Evolutionary conservation across 92 coral and sea anemone species (phyloP).

Genomic region (Paragorgia papillata): DNA sequence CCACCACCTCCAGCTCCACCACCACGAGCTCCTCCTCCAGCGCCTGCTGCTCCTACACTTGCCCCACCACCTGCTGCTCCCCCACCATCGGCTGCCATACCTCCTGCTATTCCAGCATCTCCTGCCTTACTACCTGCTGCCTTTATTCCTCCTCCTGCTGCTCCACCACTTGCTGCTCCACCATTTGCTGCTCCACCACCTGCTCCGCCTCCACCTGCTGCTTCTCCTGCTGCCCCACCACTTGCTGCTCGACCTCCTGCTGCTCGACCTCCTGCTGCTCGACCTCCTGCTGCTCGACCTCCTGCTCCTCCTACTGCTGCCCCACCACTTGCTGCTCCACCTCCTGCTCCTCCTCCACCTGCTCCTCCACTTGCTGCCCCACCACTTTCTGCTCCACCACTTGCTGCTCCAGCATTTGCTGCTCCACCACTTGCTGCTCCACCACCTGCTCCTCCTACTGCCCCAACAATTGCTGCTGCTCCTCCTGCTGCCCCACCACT

Average conservation of each 20-base stretch:
- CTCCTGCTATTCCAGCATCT: background rate
- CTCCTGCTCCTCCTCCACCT: background rate
- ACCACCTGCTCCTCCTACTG: background rate
- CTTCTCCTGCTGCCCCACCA: background rate
- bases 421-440: background rate
- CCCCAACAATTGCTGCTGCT: background rate
- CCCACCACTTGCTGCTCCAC: background rate
- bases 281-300: background rate
- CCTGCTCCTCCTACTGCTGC: background rate
- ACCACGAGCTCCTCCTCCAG: background rate
- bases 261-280: background rate
- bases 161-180: conserved; percentile 16
- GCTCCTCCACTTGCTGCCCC: conserved; percentile 3
- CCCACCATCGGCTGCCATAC: background rate
- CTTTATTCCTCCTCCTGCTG: background rate
- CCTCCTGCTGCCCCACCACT: background rate
- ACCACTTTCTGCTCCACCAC: background rate
- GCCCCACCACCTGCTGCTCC: background rate
- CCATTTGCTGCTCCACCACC: background rate
- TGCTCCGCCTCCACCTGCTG: background rate
- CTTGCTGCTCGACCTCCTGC: background rate
- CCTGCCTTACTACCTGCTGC: background rate
- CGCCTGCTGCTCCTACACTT: background rate
- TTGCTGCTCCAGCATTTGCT: background rate
- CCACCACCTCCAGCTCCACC: background rate